These are phyloP conservation scores for Oceanodroma tethys DNA, from an alignment of 2,113 vertebrate species.

Conservation along the genomic window DNA sequence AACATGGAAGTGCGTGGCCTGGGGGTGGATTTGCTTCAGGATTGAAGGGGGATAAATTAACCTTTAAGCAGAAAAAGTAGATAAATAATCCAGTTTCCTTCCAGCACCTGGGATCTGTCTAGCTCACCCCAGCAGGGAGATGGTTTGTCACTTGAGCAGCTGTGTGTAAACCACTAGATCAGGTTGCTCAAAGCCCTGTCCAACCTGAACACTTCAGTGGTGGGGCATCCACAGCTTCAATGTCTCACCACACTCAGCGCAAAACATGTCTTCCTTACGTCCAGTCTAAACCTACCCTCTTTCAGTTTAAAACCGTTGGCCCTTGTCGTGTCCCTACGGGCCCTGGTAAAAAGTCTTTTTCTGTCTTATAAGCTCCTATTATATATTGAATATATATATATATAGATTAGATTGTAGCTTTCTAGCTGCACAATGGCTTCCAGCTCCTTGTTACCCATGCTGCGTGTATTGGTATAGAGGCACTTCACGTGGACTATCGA, in stretches of 20 bases:
- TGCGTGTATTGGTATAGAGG: neutral
- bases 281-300: neutral
- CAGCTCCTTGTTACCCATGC: neutral
- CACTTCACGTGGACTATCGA: neutral
- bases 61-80: neutral
- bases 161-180: neutral
- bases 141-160: neutral
- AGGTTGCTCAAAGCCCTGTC: neutral
- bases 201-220: neutral
- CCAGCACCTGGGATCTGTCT: neutral
- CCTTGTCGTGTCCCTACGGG: neutral
- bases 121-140: accelerated
- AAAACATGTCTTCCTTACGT: neutral
- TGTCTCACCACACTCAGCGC: accelerated
- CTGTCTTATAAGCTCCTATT: neutral
- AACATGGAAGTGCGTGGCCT: neutral
- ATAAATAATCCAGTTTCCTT: neutral
- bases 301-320: neutral
- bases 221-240: neutral
- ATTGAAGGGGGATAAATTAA: neutral
- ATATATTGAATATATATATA: neutral
- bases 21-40: neutral
- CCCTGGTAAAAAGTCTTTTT: neutral
- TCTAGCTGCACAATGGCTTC: neutral
- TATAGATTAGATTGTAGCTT: neutral